Evolutionary conservation across 2,888 invertebrate species (phyloP).

Genomic region (Phyllotreta cruciferae): DNA sequence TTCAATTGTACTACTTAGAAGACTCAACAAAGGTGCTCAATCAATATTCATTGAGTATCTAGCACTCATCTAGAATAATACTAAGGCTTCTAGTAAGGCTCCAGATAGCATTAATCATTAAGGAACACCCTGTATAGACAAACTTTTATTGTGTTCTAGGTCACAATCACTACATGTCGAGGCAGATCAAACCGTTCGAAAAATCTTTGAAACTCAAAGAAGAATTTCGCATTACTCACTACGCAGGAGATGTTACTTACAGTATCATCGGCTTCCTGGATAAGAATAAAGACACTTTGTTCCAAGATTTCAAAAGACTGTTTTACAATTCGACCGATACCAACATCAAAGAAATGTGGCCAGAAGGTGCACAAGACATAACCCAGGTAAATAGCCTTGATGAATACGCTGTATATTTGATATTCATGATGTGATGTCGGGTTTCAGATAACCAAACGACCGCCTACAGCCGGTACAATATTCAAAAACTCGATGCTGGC

Average conservation of each 20-base stretch:
- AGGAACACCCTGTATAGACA: too few species aligned
- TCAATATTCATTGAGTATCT: not conserved
- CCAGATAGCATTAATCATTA: too few species aligned
- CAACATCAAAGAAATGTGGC: slow-evolving; percentile 91
- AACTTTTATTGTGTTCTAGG: slow-evolving; percentile 40
- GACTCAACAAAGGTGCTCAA: not conserved
- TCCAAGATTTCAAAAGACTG: slow-evolving; percentile 95
- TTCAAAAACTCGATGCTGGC: slow-evolving; percentile 96
- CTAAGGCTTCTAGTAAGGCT: not conserved
- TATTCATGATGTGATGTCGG: not conserved
- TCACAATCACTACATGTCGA: slow-evolving; percentile 91
- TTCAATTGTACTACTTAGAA: not conserved
- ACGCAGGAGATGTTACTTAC: slow-evolving; percentile 97
- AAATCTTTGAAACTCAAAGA: slow-evolving; percentile 68
- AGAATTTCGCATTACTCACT: slow-evolving; percentile 88
- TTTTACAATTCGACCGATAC: slow-evolving; percentile 82
- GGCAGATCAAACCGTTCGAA: slow-evolving; percentile 82
- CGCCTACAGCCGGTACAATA: slow-evolving; percentile 90
- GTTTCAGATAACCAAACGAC: slow-evolving; percentile 88
- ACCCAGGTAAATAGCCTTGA: slow-evolving; percentile 67
- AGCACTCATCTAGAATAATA: not conserved
- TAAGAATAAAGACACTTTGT: slow-evolving; percentile 96
- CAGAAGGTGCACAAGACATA: slow-evolving; percentile 92
- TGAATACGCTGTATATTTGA: too few species aligned
- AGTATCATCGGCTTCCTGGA: slow-evolving; percentile 90